Evolutionary conservation across 92 coral and sea anemone species (phyloP).

Genomic region (Isaurus tuberculatus): DNA sequence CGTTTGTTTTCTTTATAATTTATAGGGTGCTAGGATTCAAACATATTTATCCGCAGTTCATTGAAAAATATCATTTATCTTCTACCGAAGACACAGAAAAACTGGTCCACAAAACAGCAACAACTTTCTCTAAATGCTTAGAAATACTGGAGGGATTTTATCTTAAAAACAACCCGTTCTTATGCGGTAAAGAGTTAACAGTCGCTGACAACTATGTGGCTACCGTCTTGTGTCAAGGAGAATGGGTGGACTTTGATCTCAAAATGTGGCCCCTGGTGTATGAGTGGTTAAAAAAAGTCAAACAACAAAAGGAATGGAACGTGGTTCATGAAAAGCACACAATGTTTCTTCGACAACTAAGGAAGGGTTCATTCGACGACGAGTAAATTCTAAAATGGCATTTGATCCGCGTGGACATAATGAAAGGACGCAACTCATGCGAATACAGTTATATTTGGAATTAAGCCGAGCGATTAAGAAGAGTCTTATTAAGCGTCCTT

Average conservation of each 20-base stretch:
- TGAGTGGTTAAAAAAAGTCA: constrained; percentile 79
- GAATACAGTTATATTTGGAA: no score
- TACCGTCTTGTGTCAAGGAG: constrained; percentile 77
- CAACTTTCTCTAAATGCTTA: constrained; percentile 71
- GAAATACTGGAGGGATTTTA: constrained; percentile 76
- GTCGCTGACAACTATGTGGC: constrained; percentile 89
- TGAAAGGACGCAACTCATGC: no score
- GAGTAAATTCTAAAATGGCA: no score
- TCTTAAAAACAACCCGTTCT: constrained; percentile 61
- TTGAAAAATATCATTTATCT: constrained; percentile 78
- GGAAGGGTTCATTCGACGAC: constrained; percentile 63
- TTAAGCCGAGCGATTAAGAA: no score
- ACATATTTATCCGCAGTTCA: constrained; percentile 84
- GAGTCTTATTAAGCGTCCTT: no score
- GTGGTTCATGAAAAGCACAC: constrained; percentile 77
- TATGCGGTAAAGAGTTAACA: constrained; percentile 80
- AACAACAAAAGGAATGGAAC: constrained; percentile 76
- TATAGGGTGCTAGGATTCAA: constrained; percentile 81
- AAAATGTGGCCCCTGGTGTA: constrained; percentile 82
- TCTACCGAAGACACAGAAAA: constrained; percentile 76
- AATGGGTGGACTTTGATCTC: constrained; percentile 82
- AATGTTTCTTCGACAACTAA: constrained; percentile 70
- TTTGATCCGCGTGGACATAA: no score
- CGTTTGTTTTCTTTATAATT: not conserved
- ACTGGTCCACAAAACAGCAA: constrained; percentile 73